Evolutionary conservation across 2,113 vertebrate genomes (phyloP), one percentile per base, ranked within the genome.

Genomic region (Ancistrus triradiatus): DNA sequence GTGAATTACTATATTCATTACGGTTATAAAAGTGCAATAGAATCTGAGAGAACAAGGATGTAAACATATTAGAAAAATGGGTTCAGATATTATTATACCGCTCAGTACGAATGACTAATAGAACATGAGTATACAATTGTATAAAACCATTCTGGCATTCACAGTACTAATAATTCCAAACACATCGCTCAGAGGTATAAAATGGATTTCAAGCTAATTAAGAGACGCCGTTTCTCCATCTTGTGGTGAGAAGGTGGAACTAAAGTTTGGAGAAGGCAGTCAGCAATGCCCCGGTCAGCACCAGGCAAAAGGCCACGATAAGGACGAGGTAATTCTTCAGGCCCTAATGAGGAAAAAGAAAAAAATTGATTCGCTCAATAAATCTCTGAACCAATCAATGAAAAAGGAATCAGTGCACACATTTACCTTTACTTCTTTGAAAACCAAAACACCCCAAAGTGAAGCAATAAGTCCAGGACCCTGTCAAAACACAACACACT

Each of bases 191-290:
- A 38, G 40, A 46, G 24, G 52, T 56, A 21, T 19, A 24, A 7
- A 17, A 24, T 2, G 13, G 8, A 28, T 27, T 55, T 4, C 14
- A 37, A 3, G 11, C 35, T 14, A 6, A 10, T n/a, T 4, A 37
- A 19, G 11, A 53, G 27, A 31, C 3, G 31, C 8, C 11, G 43
- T 47, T n/a, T n/a, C 43, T 7, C 47, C 50, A 31, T 52, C 40
- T 18, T 46, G 24, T 70, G 47, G 37, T 49, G 38, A 21, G 17
- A 6, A 6, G 11, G 7, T 10, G n/a, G 3, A 11, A 64, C 84
- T 74, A 92, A 53, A 83, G 22, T 77, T 87, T 89, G 25, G 91
- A 93, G 77, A 91, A 91, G 35, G 86, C 88, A 0, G 90, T 91
- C 18, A 87, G 81, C 18, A 93, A 72, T 0, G 87, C 87, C 25